These are phyloP conservation scores for Rhamphomyia laevipes DNA, from an alignment of 2,888 invertebrate species.

Conservation along the genomic window DNA sequence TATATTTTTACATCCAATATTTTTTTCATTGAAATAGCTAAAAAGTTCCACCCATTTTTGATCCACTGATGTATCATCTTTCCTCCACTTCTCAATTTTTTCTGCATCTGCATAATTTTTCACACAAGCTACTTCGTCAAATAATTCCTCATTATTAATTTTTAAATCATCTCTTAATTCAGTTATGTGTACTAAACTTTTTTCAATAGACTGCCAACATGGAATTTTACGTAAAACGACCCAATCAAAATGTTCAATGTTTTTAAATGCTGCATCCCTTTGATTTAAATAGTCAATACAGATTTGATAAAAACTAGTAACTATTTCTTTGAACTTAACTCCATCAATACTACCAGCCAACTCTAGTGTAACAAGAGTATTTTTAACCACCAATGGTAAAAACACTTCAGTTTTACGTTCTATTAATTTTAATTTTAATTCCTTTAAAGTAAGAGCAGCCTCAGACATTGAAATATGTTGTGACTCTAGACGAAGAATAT, in stretches of 20 bases:
- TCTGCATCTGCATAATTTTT: constrained; percentile 6
- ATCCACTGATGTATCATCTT: neutral
- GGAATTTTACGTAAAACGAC: constrained; percentile 3
- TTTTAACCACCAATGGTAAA: constrained; percentile 2
- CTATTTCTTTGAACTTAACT: constrained; percentile 5
- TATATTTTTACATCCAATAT: constrained; percentile 4
- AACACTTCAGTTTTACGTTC: neutral
- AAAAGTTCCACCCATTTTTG: constrained; percentile 8
- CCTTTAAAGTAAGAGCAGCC: neutral
- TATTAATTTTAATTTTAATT: constrained; percentile 4
- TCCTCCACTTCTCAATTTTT: constrained; percentile 7
- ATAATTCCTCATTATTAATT: constrained; percentile 8
- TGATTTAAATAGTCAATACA: constrained; percentile 3
- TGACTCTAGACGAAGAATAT: neutral
- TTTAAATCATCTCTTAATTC: constrained; percentile 5
- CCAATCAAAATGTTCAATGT: constrained; percentile 8
- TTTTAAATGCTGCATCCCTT: constrained; percentile 3
- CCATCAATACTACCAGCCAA: constrained; percentile 3
- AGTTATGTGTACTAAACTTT: constrained; percentile 1
- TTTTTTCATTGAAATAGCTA: constrained; percentile 3
- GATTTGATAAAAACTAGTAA: constrained; percentile 4
- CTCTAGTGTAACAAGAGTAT: constrained; percentile 2
- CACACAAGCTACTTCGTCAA: constrained; percentile 7
- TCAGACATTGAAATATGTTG: constrained; percentile 1
- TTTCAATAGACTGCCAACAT: constrained; percentile 4